A percentile compares a stretch with the other conserved stretches of the same genome.
Conservation (phyloP, 2,888 invertebrate genomes). For the Synergus umbraculus region DNA sequence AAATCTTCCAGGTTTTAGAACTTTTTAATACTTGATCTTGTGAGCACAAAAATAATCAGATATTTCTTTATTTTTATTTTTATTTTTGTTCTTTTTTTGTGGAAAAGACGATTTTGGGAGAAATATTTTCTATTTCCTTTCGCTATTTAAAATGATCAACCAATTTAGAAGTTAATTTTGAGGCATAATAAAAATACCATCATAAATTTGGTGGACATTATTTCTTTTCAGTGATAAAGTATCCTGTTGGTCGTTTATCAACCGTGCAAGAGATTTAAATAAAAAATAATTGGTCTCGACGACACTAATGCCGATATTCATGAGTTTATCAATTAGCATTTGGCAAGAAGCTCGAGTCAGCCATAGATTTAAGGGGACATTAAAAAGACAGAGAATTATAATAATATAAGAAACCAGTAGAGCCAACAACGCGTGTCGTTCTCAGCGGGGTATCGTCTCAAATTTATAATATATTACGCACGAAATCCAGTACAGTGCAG, state of each 20-base stretch:
- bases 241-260: constrained; percentile 9
- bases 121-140: neutral
- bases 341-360: constrained; percentile 40
- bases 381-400: constrained; percentile 33
- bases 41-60: neutral
- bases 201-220: neutral
- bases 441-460: constrained; percentile 36
- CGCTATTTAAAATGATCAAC: neutral
- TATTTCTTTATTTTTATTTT: neutral
- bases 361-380: constrained; percentile 35
- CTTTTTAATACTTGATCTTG: neutral
- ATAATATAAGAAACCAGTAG: constrained; percentile 41
- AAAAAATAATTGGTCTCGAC: constrained; percentile 39
- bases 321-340: constrained; percentile 42
- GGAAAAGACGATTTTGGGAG: too few relatives aligned
- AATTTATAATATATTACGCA: constrained; percentile 41
- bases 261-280: constrained; percentile 1
- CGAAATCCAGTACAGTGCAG: constrained; percentile 37
- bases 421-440: constrained; percentile 40
- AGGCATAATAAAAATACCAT: neutral
- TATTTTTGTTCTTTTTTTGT: too few relatives aligned
- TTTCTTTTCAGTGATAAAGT: constrained; percentile 1
- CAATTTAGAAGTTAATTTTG: neutral
- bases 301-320: constrained; percentile 41
- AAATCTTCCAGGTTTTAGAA: neutral